phyloP scores from a whole-genome alignment of 2,113 vertebrate genomes.

The Procavia capensis region DNA sequence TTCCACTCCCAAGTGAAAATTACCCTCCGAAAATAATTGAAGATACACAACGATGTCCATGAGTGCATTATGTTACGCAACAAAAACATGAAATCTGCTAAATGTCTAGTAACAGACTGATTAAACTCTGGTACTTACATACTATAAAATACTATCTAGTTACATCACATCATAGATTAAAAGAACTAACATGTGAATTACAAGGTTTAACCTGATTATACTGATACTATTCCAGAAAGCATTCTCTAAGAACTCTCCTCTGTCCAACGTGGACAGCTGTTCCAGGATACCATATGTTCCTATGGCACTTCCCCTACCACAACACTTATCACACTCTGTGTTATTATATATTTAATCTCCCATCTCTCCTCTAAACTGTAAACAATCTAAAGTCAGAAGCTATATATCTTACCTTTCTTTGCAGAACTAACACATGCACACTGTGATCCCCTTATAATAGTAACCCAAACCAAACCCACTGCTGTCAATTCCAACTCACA shows the following conservation, averaged over 20 bases:
- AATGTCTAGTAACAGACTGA: neutral
- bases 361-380: neutral
- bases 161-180: neutral
- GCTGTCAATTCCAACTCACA: too few relatives aligned
- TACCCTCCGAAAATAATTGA: conserved; percentile 56
- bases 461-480: too few relatives aligned
- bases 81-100: neutral
- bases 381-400: neutral
- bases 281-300: neutral
- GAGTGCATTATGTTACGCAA: conserved; percentile 7
- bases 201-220: conserved; percentile 23
- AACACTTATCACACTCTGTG: neutral
- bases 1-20: conserved; percentile 37
- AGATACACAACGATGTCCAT: conserved; percentile 26
- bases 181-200: conserved; percentile 38
- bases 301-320: neutral
- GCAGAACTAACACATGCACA: neutral
- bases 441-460: neutral
- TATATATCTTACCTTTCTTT: conserved; percentile 28
- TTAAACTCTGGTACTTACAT: conserved; percentile 43
- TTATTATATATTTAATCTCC: neutral
- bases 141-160: conserved; percentile 10
- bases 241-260: neutral
- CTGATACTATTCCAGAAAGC: conserved; percentile 1
- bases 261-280: neutral